Percentiles rank a stretch among this genome's conserved stretches.
phyloP scores from a whole-genome alignment of 2,113 vertebrate species.

The Heterotis niloticus region DNA sequence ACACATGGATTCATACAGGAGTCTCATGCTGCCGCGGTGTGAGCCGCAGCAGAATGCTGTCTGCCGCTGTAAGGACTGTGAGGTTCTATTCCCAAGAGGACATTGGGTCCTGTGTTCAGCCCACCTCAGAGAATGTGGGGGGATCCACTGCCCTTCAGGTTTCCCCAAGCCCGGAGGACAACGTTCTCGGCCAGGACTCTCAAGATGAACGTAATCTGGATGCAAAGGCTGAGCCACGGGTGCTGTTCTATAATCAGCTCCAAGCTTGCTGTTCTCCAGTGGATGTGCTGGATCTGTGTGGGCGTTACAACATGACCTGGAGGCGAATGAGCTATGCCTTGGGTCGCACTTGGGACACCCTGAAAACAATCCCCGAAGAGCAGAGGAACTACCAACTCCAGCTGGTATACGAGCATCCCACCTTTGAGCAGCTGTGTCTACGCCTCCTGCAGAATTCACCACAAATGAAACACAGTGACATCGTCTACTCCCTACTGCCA shows the following conservation, averaged over 20 bases:
- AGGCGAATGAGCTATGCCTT: constrained; percentile 61
- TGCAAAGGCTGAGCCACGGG: fast-evolving
- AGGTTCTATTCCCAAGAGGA: constrained; percentile 42
- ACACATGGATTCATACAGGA: neutral
- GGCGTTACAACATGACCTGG: constrained; percentile 29
- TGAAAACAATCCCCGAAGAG: constrained; percentile 65
- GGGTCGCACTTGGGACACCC: constrained; percentile 63
- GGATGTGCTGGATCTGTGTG: constrained; percentile 72
- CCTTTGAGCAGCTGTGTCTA: constrained; percentile 67
- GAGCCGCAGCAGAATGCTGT: neutral
- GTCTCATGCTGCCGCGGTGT: neutral
- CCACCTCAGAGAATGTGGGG: neutral
- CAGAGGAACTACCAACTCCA: constrained; percentile 69
- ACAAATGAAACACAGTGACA: constrained; percentile 45
- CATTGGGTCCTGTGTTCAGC: neutral
- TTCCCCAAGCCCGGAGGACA: neutral
- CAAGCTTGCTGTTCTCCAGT: constrained; percentile 63
- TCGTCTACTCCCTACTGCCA: constrained; percentile 70
- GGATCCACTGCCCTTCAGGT: neutral
- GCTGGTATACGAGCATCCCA: constrained; percentile 75
- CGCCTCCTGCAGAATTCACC: constrained; percentile 48
- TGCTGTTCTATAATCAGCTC: constrained; percentile 47
- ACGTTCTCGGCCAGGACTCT: neutral
- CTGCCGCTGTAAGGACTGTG: neutral
- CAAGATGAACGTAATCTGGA: neutral